Evolutionary conservation across 2,113 vertebrate species (phyloP).

Genomic region (Condylura cristata): DNA sequence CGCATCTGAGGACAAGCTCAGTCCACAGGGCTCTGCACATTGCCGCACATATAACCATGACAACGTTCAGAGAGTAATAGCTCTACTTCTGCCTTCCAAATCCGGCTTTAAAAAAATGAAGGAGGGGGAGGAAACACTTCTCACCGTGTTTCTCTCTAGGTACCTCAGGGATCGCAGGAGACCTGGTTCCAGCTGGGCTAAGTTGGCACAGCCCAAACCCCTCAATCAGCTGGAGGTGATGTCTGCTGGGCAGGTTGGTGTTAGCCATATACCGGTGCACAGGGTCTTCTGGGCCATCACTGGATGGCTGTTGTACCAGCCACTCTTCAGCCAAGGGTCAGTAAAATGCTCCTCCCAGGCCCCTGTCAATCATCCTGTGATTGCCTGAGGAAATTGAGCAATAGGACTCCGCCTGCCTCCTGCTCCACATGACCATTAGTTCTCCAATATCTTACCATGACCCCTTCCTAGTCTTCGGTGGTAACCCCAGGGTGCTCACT

Average conservation of each 20-base stretch:
- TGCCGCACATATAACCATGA: background rate
- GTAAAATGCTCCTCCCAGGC: background rate
- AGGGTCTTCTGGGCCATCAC: too few species aligned
- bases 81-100: background rate
- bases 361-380: background rate
- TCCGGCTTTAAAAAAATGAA: background rate
- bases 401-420: background rate
- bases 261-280: background rate
- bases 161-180: background rate
- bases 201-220: background rate
- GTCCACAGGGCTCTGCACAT: background rate
- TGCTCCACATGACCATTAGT: background rate
- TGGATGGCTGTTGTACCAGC: too few species aligned
- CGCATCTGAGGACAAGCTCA: too few species aligned
- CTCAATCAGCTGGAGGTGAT: background rate
- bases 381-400: background rate
- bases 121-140: background rate
- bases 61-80: background rate
- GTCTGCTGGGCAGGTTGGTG: background rate
- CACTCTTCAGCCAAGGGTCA: too few species aligned
- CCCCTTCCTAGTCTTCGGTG: background rate
- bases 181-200: background rate
- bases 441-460: background rate
- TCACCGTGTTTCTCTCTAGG: background rate
- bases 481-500: background rate